Base-by-base conservation (phyloP, 2,888 invertebrate species). In the Sphecodes monilicornis region DNA sequence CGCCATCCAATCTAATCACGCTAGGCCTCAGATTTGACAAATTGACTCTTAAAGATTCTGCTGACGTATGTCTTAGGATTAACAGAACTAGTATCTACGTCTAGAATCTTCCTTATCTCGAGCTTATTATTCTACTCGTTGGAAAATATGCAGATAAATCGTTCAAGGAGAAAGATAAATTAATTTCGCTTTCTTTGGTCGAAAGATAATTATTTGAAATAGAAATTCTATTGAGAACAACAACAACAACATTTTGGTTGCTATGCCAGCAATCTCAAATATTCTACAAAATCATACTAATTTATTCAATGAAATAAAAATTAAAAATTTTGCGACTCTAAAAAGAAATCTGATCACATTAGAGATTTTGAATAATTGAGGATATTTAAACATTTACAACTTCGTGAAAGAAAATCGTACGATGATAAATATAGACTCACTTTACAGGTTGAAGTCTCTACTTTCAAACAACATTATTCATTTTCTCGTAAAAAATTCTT, bases 31-130 rank as follows among this genome's bases (percentile, higher is more conserved):
- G 32, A 10, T 66, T 36, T 36, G 66, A 66, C 36, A 36, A 66
- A 66, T 66, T 66, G 66, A 66, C 66, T 66, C 10, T 66, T 66
- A 66, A 36, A 36, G 66, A 36, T 36, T 66, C 66, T 36, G 66
- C 32, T 66, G 66, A 66, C 66, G 66, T 36, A 36, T 22, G 36
- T 4, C 22, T 22, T 8, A 3, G 11, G 36, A 66, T 66, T 36
- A 66, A 66, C 36, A 36, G 18, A 60, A 60, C 36, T 22, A 18
- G 36, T 36, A 66, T 66, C 66, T 66, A 11, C 36, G 6, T 66
- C 10, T 36, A 18, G 22, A 66, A 66, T 66, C 36, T 29, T 60
- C 8, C 29, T 13, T 66, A 22, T 66, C 66, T 22, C 22, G 66
- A 1, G 16, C 60, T 6, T 60, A 32, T 29, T 60, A 60, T 29